phyloP scores from a whole-genome alignment of 2,797 vertebrate species.

The Percopsis omiscomaycus region DNA sequence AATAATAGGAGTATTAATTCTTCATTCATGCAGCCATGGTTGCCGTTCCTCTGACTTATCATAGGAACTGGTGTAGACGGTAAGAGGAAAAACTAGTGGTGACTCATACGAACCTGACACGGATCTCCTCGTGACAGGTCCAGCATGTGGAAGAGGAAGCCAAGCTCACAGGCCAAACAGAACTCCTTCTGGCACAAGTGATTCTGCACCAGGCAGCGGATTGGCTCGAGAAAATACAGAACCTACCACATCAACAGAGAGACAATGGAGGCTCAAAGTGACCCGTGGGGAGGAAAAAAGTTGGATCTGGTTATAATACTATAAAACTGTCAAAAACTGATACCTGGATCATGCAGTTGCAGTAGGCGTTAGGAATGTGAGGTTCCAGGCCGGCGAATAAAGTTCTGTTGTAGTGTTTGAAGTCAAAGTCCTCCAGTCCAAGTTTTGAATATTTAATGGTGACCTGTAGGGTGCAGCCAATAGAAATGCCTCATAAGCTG shows the following conservation, averaged over 20 bases:
- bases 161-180: conserved; percentile 95
- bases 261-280: background rate
- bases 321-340: background rate
- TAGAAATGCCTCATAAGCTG: conserved; percentile 7
- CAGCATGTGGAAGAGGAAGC: conserved; percentile 97
- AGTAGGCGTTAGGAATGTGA: conserved; percentile 98
- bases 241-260: conserved; percentile 73
- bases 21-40: too few species aligned
- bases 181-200: conserved; percentile 99
- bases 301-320: background rate
- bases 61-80: too few species aligned
- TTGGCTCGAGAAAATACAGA: conserved; percentile 94
- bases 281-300: too few species aligned
- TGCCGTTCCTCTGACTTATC: too few species aligned
- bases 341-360: conserved; percentile 99
- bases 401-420: conserved; percentile 99
- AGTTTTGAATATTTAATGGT: conserved; percentile 99
- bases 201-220: conserved; percentile 94
- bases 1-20: too few species aligned
- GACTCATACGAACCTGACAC: conserved; percentile 83
- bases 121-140: conserved; percentile 96
- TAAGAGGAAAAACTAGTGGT: background rate
- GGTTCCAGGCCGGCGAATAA: conserved; percentile 96
- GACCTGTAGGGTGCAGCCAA: conserved; percentile 76
- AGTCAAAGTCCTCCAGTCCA: conserved; percentile 97